Percentiles rank a stretch among this genome's conserved stretches.
phyloP scores from a whole-genome alignment of 2,888 invertebrate genomes.

The Pollenia angustigena region DNA sequence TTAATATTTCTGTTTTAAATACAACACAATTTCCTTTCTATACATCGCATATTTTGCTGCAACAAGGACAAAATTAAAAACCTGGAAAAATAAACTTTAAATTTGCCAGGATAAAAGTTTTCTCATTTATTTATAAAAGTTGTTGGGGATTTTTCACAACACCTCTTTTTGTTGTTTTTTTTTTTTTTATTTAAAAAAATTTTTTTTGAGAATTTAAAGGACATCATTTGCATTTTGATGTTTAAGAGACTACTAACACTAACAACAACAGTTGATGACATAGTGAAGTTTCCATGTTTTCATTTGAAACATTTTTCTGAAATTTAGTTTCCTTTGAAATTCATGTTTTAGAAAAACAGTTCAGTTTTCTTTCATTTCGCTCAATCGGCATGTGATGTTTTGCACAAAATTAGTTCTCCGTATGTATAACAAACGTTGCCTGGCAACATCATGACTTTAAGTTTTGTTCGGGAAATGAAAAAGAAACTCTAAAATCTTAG shows the following conservation, averaged over 20 bases:
- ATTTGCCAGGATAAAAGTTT: conserved; percentile 38
- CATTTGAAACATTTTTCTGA: background rate
- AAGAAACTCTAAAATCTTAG: background rate
- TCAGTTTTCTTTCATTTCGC: background rate
- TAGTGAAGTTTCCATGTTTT: conserved; percentile 30
- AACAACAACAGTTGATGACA: conserved; percentile 38
- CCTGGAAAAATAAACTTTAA: conserved; percentile 27
- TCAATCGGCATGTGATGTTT: conserved; percentile 16
- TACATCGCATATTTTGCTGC: background rate
- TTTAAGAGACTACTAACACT: background rate
- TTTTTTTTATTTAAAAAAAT: background rate
- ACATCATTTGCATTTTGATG: conserved; percentile 29
- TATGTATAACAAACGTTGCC: background rate
- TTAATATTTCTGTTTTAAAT: conserved; percentile 10
- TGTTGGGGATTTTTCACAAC: background rate
- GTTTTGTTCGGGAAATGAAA: background rate
- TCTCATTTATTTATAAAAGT: conserved; percentile 13
- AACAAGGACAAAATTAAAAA: background rate
- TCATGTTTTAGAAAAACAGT: background rate
- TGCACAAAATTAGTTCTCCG: conserved; percentile 48
- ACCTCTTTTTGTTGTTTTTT: background rate
- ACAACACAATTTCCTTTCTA: conserved; percentile 7
- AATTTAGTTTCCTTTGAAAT: background rate
- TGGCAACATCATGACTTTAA: conserved; percentile 2
- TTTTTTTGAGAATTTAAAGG: background rate